Base-by-base conservation (phyloP, 1,140 invertebrate genomes). In the Drosophila sulfurigaster region DNA sequence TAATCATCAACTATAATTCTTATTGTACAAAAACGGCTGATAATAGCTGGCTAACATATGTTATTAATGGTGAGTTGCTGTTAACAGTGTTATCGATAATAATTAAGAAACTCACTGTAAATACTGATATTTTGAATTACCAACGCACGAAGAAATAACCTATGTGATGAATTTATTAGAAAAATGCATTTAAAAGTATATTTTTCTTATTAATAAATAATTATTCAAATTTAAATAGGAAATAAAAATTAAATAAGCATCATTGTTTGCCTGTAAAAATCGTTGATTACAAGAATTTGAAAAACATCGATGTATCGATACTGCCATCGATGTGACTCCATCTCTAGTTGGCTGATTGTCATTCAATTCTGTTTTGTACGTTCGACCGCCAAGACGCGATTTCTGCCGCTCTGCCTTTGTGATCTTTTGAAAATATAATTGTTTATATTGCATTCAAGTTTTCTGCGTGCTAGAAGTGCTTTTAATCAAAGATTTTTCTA, bases 311-410 rank as follows among this genome's bases (percentile, higher is more conserved):
- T 38, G 8, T 38, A 38, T 38, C 35, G 35, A 8, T 10, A 38
- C 0, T 8, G 35, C 35, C 6, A 10, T 38, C 35, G 35, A 38
- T 38, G 8, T 8, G 7, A 10, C 35, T 38, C 35, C 6, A 38
- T 10, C 35, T 38, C 35, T 3, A 10, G 7, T 7, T 10, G 1
- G 8, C 8, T 8, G 35, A 7, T 38, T 38, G 41, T 43, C 41
- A 43, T 11, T 43, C 41, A 43, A 74, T 74, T 74, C 65, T 74
- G 41, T 69, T 69, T 74, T 49, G 65, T 56, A 69, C 69, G 71
- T 62, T 62, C 71, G 32, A 15, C 48, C 57, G 49, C 58, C 56
- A 58, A 41, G 71, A 48, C 58, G 71, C 57, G 57, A 10, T 28
- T 74, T 69, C 69, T 70, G 48, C 65, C 71, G 71, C 65, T 69